Base-by-base conservation (phyloP, 2,888 invertebrate species). In the Caenorhabditis afra region DNA sequence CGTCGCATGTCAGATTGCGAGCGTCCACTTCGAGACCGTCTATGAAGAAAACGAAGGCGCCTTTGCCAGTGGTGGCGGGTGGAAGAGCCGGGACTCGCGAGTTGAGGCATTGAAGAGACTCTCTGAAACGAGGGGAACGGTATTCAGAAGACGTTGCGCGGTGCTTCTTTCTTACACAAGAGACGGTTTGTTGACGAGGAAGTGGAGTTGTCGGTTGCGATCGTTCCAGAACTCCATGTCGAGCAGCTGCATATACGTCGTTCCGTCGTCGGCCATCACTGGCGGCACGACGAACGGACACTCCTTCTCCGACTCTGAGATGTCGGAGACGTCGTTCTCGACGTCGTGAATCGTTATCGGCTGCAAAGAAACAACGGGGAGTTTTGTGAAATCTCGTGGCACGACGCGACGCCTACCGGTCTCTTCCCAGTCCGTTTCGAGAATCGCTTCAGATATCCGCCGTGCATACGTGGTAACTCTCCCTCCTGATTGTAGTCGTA, bases 401-500 rank as follows among this genome's bases (percentile, higher is more conserved):
- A n/a, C n/a, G n/a, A n/a, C n/a, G n/a, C n/a, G n/a, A 11, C 20
- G 23, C 59, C 57, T 23, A 81, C 77, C 49, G 64, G 50, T 59
- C 61, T 39, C 22, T 67, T 76, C 1, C 23, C 45, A 7, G 55
- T 1, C 45, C 79, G 62, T 37, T 71, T 66, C n/a, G 74, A 53
- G 57, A 67, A 75, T 64, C 82, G 22, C 41, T 81, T 80, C 41
- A 78, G 57, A 64, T 83, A 81, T 37, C 79, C 73, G n/a, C 82
- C 82, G 47, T 80, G 81, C 52, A 85, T 67, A 41, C 77, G 61
- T n/a, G 85, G 85, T 5, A 83, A 52, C 10, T 78, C 64, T 44
- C 85, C 85, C 35, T 85, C 85, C 16, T 47, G 20, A 47, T 81
- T 83, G 76, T 84, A 85, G 58, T 85, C 85, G 55, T 84, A 85